Base-by-base conservation (phyloP, 2,797 vertebrate species). In the Spinibarbus caldwelli region DNA sequence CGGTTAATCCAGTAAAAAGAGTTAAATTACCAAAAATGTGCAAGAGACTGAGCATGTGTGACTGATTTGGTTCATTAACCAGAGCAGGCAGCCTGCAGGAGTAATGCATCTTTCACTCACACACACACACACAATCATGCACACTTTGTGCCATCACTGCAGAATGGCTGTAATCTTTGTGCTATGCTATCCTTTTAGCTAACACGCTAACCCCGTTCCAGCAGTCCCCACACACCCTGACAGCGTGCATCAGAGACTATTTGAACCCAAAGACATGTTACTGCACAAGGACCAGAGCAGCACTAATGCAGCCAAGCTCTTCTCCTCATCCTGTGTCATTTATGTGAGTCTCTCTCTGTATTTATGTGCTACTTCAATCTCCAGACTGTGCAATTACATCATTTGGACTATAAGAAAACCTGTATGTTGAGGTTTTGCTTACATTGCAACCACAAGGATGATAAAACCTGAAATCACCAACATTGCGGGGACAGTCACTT, bases 301-400 rank as follows among this genome's bases (percentile, higher is more conserved):
- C 79, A 88, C 73, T 54, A 89, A 66, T 91, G 90, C 86, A 91
- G 88, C 49, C 91, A 92, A 88, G 87, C 36, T 17, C 26, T 54
- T 73, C 59, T 34, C 52, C 70, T 83, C 59, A 41, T 43, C 10
- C 41, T 12, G 38, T 21, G 26, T n/a, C 34, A 21, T 49, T 52
- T 31, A 4, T 64, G n/a, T 41, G 14, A 15, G 36, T 72, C 66
- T 14, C 15, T 78, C 34, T 11, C 23, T 29, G 8, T 54, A 23
- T 75, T 41, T 31, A 11, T 52, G 45, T 64, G 12, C 21, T 59
- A 71, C 2, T 47, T 66, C 17, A 12, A 66, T 41, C 7, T 47
- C 15, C 15, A 29, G 36, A 78, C 14, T 41, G 76, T 36, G 78
- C 23, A 23, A 47, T 2, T n/a, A 23, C 7, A 31, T 36, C 12